phyloP scores from a whole-genome alignment of 23 tunicate genomes.

The Pegea sp. region DNA sequence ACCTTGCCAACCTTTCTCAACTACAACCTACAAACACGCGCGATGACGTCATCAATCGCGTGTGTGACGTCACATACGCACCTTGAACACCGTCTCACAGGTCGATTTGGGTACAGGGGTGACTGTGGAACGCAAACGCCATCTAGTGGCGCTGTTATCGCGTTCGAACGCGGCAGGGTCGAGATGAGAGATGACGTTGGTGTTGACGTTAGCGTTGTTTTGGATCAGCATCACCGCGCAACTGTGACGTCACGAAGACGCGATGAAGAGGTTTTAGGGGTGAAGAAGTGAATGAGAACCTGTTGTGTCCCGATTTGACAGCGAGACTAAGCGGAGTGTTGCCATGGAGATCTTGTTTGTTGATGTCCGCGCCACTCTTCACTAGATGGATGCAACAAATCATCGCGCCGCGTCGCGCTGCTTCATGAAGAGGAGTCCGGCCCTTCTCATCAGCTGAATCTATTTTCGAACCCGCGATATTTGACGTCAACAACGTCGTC shows the following conservation, averaged over 20 bases:
- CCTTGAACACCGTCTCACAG: slow-evolving; percentile 85
- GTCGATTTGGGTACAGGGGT: slow-evolving; percentile 21
- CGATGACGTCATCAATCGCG: not conserved
- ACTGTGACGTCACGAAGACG: slow-evolving; percentile 9
- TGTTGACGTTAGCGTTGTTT: slow-evolving; percentile 85
- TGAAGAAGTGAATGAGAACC: slow-evolving; percentile 7
- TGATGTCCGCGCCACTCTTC: slow-evolving; percentile 74
- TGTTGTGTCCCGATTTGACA: slow-evolving; percentile 85
- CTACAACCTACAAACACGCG: slow-evolving; percentile 37
- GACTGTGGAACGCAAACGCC: slow-evolving; percentile 43
- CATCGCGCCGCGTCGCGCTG: slow-evolving; percentile 44
- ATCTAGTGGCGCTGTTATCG: slow-evolving; percentile 9
- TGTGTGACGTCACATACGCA: not conserved
- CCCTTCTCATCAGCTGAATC: slow-evolving; percentile 59
- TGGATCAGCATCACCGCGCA: slow-evolving; percentile 95
- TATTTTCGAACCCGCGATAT: slow-evolving; percentile 49
- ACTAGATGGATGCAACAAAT: slow-evolving; percentile 72
- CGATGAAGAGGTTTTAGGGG: not conserved
- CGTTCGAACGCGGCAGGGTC: slow-evolving; percentile 6
- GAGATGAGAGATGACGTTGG: slow-evolving; percentile 42
- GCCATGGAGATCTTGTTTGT: slow-evolving; percentile 64
- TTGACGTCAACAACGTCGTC: slow-evolving; percentile 67
- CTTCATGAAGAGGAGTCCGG: slow-evolving; percentile 82
- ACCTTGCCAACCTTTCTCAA: slow-evolving; percentile 96
- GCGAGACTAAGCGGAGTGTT: slow-evolving; percentile 92